These are phyloP conservation scores for Masnerella sp. DNA, from an alignment of 2,888 invertebrate species.

Conservation along the genomic window DNA sequence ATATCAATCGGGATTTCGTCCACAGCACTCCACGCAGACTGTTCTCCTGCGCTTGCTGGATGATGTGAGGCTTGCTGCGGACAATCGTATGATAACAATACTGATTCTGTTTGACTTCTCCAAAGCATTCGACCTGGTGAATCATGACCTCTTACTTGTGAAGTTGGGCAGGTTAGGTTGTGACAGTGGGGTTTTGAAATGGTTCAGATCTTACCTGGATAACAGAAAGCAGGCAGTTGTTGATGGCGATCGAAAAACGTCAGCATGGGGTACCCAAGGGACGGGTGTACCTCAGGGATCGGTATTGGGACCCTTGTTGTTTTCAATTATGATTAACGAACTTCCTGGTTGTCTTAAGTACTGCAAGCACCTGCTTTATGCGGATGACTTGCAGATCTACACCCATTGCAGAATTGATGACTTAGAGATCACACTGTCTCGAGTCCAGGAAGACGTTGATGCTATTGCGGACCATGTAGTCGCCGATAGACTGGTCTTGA, in stretches of 20 bases:
- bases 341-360: too few species aligned
- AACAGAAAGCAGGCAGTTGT: background rate
- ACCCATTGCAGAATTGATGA: too few species aligned
- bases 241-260: background rate
- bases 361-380: too few species aligned
- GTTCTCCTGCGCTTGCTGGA: background rate
- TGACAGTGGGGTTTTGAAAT: background rate
- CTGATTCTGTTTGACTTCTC: background rate
- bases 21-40: constrained; percentile 13
- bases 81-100: background rate
- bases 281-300: background rate
- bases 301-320: background rate
- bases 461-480: too few species aligned
- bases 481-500: too few species aligned
- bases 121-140: background rate
- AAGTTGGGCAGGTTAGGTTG: background rate
- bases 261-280: background rate
- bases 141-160: background rate
- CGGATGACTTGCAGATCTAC: too few species aligned
- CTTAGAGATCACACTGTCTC: too few species aligned
- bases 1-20: background rate
- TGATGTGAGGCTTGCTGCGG: background rate
- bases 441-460: too few species aligned
- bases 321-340: too few species aligned
- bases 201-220: background rate